Base-by-base conservation (phyloP, 2,797 vertebrate species). In the Momotus momota region DNA sequence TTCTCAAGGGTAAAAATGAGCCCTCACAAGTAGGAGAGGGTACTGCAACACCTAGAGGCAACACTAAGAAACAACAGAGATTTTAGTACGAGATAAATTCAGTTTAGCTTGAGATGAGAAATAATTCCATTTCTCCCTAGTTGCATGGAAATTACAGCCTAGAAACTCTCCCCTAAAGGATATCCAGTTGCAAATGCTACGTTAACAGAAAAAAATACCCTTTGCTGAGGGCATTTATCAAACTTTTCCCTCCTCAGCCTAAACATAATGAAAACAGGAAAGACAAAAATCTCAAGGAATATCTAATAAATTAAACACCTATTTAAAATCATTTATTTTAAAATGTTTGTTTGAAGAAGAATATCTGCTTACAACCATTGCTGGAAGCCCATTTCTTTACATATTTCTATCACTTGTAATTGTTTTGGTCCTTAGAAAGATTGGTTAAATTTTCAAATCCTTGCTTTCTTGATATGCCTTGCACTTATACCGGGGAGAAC, bases 1-100 rank as follows among this genome's bases (percentile, higher is more conserved):
- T 79, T 90, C 95, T 94, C 82, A 90, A 83, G 80, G 80, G 77
- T 77, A 79, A 86, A 94, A 94, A 75, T 60, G 33, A 88, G 43
- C 40, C 38, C 43, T 91, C 51, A 54, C 9, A 79, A 88, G 57
- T 17, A n/a, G 25, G n/a, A 82, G 51, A 69, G 12, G 85, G 45
- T 25, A 35, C 69, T 92, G 74, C 49, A 94, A 54, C 65, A 83
- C 70, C 90, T 84, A 43, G 48, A 90, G 92, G 86, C 48, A 88
- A 41, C 62, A 80, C 20, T 27, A 22, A 86, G 80, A 91, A 91
- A 75, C 69, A 91, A 90, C 45, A 3, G 58, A 93, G 64, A 64
- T 93, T 94, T 86, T 90, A 45, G 70, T 79, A 85, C 78, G 10
- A 14, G 77, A 94, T 84, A 91, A 88, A 93, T 90, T 85, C 73